These are phyloP conservation scores for Trididemnum clinides DNA, from an alignment of 23 tunicate genomes.

Conservation along the genomic window DNA sequence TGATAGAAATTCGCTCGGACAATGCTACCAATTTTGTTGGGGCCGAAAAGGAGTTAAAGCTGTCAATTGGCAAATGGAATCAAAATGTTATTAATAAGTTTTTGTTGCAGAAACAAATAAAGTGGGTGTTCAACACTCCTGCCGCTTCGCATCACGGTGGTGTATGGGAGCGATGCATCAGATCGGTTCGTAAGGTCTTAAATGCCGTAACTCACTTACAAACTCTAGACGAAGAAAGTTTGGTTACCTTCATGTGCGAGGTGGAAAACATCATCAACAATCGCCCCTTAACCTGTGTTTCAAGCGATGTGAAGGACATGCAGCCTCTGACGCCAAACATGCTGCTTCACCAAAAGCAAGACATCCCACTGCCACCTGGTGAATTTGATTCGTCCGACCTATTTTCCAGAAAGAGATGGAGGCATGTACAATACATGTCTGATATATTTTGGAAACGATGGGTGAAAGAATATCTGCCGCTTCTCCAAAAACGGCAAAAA, in stretches of 20 bases:
- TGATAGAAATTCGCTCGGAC: constrained; percentile 24
- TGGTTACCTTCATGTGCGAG: not conserved
- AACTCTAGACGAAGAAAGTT: not conserved
- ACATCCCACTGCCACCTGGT: not conserved
- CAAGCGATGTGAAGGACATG: not conserved
- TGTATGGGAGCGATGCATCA: constrained; percentile 36
- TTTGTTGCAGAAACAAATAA: constrained; percentile 20
- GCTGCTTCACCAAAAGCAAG: not conserved
- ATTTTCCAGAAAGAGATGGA: not conserved
- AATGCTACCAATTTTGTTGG: constrained; percentile 50
- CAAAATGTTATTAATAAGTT: not conserved
- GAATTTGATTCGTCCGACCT: not conserved
- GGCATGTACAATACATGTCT: not conserved
- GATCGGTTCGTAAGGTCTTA: constrained; percentile 27
- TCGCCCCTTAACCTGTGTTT: not conserved
- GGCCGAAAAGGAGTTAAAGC: constrained; percentile 22
- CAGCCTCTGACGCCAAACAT: not conserved
- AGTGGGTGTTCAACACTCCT: constrained; percentile 3
- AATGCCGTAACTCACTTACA: not conserved
- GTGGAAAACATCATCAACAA: not conserved
- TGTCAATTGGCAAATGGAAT: constrained; percentile 2
- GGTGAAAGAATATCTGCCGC: not conserved
- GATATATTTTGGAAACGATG: not conserved
- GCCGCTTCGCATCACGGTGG: constrained; percentile 31
- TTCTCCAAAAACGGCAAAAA: not conserved